Conservation (phyloP, 2,797 vertebrate genomes). For the Myripristis murdjan region DNA sequence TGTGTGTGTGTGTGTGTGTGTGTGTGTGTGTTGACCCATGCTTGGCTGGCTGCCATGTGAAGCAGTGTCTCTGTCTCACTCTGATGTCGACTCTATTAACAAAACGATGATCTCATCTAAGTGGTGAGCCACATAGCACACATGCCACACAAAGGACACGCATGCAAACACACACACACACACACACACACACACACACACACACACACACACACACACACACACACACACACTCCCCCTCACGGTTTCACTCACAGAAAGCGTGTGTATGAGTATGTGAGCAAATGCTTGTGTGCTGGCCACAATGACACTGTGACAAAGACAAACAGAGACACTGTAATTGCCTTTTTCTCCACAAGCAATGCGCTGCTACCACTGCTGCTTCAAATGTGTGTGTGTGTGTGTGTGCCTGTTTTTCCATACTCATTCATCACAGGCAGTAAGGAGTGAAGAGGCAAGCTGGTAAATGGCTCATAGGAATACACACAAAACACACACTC, state of each 20-base stretch:
- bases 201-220: slow-evolving; percentile 11
- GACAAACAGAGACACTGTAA: slow-evolving; percentile 61
- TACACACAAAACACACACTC: slow-evolving; percentile 17
- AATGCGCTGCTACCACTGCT: slow-evolving; percentile 32
- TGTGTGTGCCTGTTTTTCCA: slow-evolving; percentile 30
- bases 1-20: slow-evolving; percentile 24
- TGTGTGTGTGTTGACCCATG: slow-evolving; percentile 24
- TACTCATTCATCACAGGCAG: slow-evolving; percentile 34
- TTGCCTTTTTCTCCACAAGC: slow-evolving; percentile 57
- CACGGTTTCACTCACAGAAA: slow-evolving; percentile 23
- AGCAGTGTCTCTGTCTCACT: slow-evolving; percentile 37
- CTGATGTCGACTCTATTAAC: slow-evolving; percentile 64
- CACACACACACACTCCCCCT: background rate
- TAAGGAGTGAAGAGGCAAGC: slow-evolving; percentile 22
- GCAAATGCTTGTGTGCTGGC: slow-evolving; percentile 20
- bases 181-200: slow-evolving; percentile 1
- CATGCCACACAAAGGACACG: no score
- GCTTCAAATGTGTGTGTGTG: slow-evolving; percentile 49
- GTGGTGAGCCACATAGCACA: slow-evolving; percentile 48
- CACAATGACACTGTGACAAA: slow-evolving; percentile 47
- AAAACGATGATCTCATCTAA: slow-evolving; percentile 75
- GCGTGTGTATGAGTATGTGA: slow-evolving; percentile 9
- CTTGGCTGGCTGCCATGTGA: slow-evolving; percentile 55
- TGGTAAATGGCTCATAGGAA: slow-evolving; percentile 18
- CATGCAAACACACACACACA: no score